Conservation (phyloP, 2,113 vertebrate species). For the Polyodon spathula region DNA sequence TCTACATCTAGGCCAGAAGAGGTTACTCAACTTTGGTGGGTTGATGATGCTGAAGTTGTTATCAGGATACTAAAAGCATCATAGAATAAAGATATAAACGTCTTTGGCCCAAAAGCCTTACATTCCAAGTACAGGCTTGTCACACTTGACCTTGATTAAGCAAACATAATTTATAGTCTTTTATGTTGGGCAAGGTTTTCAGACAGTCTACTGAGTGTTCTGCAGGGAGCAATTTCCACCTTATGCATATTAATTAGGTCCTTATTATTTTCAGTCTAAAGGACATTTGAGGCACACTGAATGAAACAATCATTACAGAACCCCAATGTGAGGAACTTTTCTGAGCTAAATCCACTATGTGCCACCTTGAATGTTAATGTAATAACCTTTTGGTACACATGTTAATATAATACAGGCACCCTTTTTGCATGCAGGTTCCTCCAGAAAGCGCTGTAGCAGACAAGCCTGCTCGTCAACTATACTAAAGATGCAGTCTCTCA, state of each 20-base stretch:
- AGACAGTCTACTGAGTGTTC: conserved; percentile 1
- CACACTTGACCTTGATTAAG: neutral
- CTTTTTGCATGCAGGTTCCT: too few relatives aligned
- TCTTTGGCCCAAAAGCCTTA: neutral
- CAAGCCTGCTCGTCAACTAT: too few relatives aligned
- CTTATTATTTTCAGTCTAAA: neutral
- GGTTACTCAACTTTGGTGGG: neutral
- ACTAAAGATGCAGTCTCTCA: too few relatives aligned
- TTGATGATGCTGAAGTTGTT: neutral
- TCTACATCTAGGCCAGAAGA: neutral
- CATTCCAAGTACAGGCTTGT: neutral
- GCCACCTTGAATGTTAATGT: too few relatives aligned
- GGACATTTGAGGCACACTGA: too few relatives aligned
- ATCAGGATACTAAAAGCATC: neutral
- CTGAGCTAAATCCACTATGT: too few relatives aligned
- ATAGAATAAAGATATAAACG: neutral
- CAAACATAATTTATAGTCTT: neutral
- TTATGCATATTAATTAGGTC: neutral
- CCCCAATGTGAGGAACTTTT: too few relatives aligned
- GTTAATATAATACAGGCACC: too few relatives aligned
- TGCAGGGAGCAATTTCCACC: neutral
- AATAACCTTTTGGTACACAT: too few relatives aligned
- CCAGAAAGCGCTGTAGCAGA: too few relatives aligned
- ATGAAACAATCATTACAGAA: too few relatives aligned
- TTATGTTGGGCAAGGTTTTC: neutral